Base-by-base conservation (phyloP, 2,113 vertebrate species). In the Neolamprologus kungweensis region DNA sequence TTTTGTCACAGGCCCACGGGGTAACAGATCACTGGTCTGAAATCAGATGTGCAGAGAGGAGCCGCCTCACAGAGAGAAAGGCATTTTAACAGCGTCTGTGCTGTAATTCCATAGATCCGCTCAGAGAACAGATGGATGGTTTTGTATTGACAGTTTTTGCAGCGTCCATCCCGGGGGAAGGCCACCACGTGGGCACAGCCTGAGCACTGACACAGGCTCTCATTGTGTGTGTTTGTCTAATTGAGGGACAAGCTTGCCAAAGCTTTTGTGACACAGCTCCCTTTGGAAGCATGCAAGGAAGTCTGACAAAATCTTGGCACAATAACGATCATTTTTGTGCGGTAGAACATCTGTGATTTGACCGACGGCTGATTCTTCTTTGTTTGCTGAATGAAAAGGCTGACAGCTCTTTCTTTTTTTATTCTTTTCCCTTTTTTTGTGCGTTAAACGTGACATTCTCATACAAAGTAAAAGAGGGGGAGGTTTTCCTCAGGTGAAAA, bases 171-270 rank as follows among this genome's bases (percentile, higher is more conserved):
- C 50, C 9, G 0, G 55, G 58, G 84, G 82, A 73, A 51, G 12
- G 16, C 7, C 3, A 84, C 42, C 84, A 73, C 12, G 2, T 26
- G 54, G 50, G 26, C 47, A 53, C 80, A 71, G 23, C n/a, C 53
- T n/a, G 14, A 53, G 78, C 85, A 33, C 75, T 55, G 84, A 83
- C 84, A 63, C 21, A 12, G 19, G 63, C 35, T 54, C 12, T 6
- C 4, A 33, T 11, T 81, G 84, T 81, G 10, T 4, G 16, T 57
- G 10, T 40, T 58, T 35, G 5, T 35, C 26, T 17, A 12, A 58
- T 37, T 33, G 8, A 80, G 17, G 14, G 5, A 2, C 2, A 33
- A 87, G 54, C 10, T 23, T 4, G 58, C 51, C 81, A 37, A 33
- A 40, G 2, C 11, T 13, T 73, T 63, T 11, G 3, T 28, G 4